These are phyloP conservation scores for Caenorhabditis sp. DNA, from an alignment of 2,888 invertebrate species.

Conservation along the genomic window DNA sequence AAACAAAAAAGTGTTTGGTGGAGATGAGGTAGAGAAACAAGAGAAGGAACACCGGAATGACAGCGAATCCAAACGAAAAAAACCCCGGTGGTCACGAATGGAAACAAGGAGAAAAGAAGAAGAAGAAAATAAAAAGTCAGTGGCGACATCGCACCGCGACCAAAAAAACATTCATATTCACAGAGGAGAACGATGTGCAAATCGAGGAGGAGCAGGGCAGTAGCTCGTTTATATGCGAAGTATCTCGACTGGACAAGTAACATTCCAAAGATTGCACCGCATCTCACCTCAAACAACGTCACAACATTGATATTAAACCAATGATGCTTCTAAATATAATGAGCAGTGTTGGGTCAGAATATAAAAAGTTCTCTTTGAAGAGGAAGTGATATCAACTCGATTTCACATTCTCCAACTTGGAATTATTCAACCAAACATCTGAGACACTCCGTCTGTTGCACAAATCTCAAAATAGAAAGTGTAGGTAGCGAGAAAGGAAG, in stretches of 20 bases:
- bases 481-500: slow-evolving; percentile 2
- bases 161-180: slow-evolving; percentile 50
- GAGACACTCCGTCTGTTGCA: neutral
- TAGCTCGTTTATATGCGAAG: slow-evolving; percentile 49
- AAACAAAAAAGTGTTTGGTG: slow-evolving; percentile 13
- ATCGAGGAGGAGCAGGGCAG: slow-evolving; percentile 28
- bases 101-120: slow-evolving; percentile 5
- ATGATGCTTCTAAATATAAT: slow-evolving; percentile 15
- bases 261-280: slow-evolving; percentile 45
- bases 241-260: slow-evolving; percentile 38
- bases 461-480: neutral
- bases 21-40: neutral
- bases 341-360: neutral
- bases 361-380: slow-evolving; percentile 12
- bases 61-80: slow-evolving; percentile 23
- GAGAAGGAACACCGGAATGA: neutral
- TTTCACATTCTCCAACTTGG: neutral
- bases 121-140: slow-evolving; percentile 17
- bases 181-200: slow-evolving; percentile 45
- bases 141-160: neutral
- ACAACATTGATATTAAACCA: slow-evolving; percentile 11
- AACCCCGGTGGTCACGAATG: slow-evolving; percentile 22
- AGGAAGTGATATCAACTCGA: slow-evolving; percentile 33
- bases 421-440: slow-evolving; percentile 30
- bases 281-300: slow-evolving; percentile 27